phyloP scores from a whole-genome alignment of 2,797 vertebrate genomes.

The Eremophila alpestris region DNA sequence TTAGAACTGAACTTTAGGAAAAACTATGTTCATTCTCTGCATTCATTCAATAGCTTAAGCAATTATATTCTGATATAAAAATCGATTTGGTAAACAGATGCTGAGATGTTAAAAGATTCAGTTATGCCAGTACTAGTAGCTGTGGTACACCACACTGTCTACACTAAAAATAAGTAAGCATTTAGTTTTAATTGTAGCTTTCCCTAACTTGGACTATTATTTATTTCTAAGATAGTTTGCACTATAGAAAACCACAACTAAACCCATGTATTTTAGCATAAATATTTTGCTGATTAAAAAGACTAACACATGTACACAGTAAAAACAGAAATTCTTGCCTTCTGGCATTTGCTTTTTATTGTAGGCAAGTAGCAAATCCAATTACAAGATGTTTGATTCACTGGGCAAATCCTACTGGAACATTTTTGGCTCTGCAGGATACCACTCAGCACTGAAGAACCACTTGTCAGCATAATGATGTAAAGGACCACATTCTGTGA shows the following conservation, averaged over 20 bases:
- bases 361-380: constrained; percentile 18
- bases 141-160: neutral
- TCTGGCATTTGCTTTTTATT: constrained; percentile 22
- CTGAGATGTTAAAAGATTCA: neutral
- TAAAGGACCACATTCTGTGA: constrained; percentile 41
- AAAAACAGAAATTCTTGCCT: neutral
- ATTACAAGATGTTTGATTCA: constrained; percentile 51
- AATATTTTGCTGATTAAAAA: constrained; percentile 39
- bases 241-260: neutral
- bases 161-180: neutral
- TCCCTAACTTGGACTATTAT: neutral
- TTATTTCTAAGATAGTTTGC: neutral
- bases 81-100: neutral
- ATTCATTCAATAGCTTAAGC: neutral
- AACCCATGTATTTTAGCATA: neutral
- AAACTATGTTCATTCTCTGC: neutral
- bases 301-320: neutral
- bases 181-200: neutral
- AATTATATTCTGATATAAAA: constrained; percentile 1
- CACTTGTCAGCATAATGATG: constrained; percentile 45
- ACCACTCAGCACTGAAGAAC: constrained; percentile 45
- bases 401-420: constrained; percentile 42
- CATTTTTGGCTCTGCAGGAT: constrained; percentile 38
- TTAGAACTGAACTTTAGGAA: neutral
- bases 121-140: neutral